Base-by-base conservation (phyloP, 2,888 invertebrate genomes). In the Alentia gelatinosa region DNA sequence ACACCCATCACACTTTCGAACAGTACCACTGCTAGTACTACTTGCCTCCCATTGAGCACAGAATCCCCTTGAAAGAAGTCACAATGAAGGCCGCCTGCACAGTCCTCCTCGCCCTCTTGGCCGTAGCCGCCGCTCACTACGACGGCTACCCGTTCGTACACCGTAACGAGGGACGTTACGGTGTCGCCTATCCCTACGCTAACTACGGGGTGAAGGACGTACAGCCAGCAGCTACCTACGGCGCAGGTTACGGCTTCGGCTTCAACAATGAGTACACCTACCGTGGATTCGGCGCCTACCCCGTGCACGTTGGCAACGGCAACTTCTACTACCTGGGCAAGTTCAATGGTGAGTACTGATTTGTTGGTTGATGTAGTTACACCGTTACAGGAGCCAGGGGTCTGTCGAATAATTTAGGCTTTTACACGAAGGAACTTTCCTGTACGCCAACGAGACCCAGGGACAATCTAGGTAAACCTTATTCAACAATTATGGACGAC, bases 141-240 rank as follows among this genome's bases (percentile, higher is more conserved):
- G 86, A 86, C 47, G 86, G 86, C 47, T 86, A 86, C 50, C 86
- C 86, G 30, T 86, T 86, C 50, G 86, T 86, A 0, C 86, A 86
- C 30, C 15, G 47, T 19, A 86, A 86, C 50, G 86, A 47, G 30
- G 86, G 86, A 3, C 15, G 30, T 9, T 86, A 86, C 33, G 86
- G 86, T 3, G 30, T 30, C 26, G 86, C 7, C 30, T 86, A 42
- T 26, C 19, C 15, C 0, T 42, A 40, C 33, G 86, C 86, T 26
- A 86, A 86, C 86, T 86, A 86, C 30, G 86, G 47, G 4, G 86
- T 86, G 5, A 1, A 4, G 42, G n/a, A 12, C 19, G 9, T 12
- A 26, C 23, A 37, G 19, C 15, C n/a, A 4, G 74, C 74, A 0
- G 33, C 74, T 5, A 33, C 74, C 1, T 42, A 42, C 30, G 47